Evolutionary conservation across 1,140 invertebrate species (phyloP).

Genomic region (Nixonia krombeini): DNA sequence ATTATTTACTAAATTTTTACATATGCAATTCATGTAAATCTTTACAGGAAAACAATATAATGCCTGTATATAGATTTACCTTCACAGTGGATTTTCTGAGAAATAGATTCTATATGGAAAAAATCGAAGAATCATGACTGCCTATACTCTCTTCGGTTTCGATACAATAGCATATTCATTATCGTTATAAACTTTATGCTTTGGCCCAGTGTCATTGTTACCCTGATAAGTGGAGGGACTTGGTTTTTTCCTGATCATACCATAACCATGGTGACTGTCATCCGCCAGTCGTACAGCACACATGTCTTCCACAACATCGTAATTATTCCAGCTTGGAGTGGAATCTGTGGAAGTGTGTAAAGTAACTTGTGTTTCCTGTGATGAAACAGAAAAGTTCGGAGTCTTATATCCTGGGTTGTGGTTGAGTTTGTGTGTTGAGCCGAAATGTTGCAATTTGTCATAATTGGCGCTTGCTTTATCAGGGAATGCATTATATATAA

Average conservation of each 20-base stretch:
- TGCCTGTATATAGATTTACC: background rate
- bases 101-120: no score
- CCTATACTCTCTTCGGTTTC: conserved; percentile 83
- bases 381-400: conserved; percentile 37
- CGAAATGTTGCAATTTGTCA: conserved; percentile 85
- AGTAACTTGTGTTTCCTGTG: conserved; percentile 36
- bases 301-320: conserved; percentile 79
- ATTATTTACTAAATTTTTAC: no score
- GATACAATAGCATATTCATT: conserved; percentile 85
- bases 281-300: conserved; percentile 79
- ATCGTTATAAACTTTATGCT: conserved; percentile 81
- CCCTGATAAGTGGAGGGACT: conserved; percentile 66
- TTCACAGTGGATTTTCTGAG: no score
- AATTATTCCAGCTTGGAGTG: conserved; percentile 74
- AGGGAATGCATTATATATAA: conserved; percentile 50
- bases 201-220: conserved; percentile 69
- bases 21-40: no score
- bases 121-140: background rate
- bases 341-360: conserved; percentile 45
- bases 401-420: conserved; percentile 79
- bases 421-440: conserved; percentile 78
- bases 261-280: conserved; percentile 84
- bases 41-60: no score
- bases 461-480: conserved; percentile 72
- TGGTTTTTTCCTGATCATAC: conserved; percentile 79